phyloP scores from a whole-genome alignment of 2,797 vertebrate genomes.

The Urophycis tenuis region DNA sequence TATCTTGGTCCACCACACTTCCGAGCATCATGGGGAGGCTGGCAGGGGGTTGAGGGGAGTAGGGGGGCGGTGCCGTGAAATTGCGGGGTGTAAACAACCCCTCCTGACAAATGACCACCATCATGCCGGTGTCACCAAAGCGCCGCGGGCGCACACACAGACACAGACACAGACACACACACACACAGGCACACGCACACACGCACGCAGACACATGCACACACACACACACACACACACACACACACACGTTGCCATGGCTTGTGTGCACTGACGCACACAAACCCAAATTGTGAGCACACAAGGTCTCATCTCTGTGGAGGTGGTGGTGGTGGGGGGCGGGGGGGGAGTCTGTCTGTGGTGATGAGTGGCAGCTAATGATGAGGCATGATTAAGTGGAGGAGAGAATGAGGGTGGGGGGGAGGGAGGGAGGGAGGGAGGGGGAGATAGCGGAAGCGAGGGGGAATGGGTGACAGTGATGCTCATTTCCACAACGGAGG shows the following conservation, averaged over 20 bases:
- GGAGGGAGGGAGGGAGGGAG: not conserved
- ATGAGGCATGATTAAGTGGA: not conserved
- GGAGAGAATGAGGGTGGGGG: not conserved
- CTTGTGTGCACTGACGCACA: not conserved
- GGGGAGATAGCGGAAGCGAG: not conserved
- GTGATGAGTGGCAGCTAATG: not conserved
- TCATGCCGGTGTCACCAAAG: not conserved
- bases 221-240: constrained; percentile 2
- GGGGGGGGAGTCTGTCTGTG: not conserved
- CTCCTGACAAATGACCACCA: not conserved
- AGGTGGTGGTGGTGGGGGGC: not conserved
- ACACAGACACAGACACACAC: not conserved
- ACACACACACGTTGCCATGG: not conserved
- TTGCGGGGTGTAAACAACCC: not conserved
- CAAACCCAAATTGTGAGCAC: not conserved
- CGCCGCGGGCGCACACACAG: not conserved
- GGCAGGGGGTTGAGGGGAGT: not conserved
- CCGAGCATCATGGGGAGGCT: too few relatives aligned
- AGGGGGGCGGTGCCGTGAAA: not conserved
- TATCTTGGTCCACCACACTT: not conserved
- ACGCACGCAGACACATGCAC: not conserved
- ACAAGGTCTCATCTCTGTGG: not conserved
- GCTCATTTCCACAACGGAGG: not conserved
- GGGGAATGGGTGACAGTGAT: not conserved
- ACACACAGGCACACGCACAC: not conserved